Evolutionary conservation across 1,140 invertebrate species (phyloP), one percentile per base, ranked within the genome.

Genomic region (Physella acuta): DNA sequence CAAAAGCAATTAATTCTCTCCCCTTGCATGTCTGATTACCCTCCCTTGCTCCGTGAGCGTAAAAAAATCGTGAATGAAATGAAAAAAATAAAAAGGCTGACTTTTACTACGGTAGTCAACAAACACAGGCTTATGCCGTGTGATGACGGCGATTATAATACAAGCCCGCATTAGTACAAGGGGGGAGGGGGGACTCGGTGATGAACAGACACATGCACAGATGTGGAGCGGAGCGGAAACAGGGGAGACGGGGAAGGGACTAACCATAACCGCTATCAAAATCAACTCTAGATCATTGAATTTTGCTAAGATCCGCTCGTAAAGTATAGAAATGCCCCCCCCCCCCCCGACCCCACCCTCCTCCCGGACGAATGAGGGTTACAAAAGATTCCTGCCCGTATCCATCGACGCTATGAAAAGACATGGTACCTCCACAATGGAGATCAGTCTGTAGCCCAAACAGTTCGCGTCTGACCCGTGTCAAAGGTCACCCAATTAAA

Each of bases 401-500:
- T 61, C 34, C 59, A 39, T 36, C 24, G 34, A 61, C 33, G 1
- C 31, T 11, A 24, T 39, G 36, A 61, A 61, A 61, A 34, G 59
- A 26, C 59, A 28, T 37, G 37, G 14, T 44, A 61, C 59, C 59
- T 44, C 39, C 20, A 17, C n/a, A 20, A 39, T 20, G 36, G 34
- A 16, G 34, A 4, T 60, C 31, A 16, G 14, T 36, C 59, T 5
- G 39, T 8, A 5, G 37, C 24, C 24, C 59, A 36, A 61, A 39
- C 33, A n/a, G 24, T 36, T 28, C 36, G 36, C 3, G 59, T 24
- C 26, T 61, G 59, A 61, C 62, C 51, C 37, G 28, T 51, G 62
- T 64, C 62, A 64, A 53, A 64, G 62, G 62, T 64, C 62, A 53
- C 24, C 62, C 62, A 64, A 64, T 64, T 64, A 64, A 52, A 52